Percentiles rank a stretch among this genome's conserved stretches.
phyloP scores from a whole-genome alignment of 2,888 invertebrate species.

The Lasius fuliginosus region DNA sequence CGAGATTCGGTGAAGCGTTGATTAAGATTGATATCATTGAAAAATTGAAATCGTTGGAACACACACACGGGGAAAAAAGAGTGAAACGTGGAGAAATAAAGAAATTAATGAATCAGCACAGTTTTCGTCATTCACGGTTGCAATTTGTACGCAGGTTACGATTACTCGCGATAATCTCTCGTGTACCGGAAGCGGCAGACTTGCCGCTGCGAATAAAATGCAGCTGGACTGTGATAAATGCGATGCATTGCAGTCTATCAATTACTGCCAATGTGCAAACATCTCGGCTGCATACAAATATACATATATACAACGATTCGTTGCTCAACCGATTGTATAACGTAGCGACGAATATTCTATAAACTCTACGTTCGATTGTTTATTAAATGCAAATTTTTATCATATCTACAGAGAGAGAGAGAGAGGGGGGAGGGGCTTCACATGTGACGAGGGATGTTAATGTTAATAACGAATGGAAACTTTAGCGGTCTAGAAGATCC shows the following conservation, averaged over 20 bases:
- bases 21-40: conserved; percentile 27
- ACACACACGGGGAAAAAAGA: background rate
- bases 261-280: conserved; percentile 46
- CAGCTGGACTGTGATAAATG: conserved; percentile 16
- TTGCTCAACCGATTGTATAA: conserved; percentile 10
- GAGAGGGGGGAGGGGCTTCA: background rate
- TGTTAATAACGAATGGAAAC: background rate
- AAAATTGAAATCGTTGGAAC: background rate
- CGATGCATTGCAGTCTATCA: conserved; percentile 40
- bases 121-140: background rate
- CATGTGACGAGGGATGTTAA: background rate
- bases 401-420: background rate
- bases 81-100: background rate
- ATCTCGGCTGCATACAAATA: conserved; percentile 47
- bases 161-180: conserved; percentile 25
- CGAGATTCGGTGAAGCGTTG: background rate
- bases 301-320: conserved; percentile 38
- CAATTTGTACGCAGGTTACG: conserved; percentile 14
- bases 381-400: background rate
- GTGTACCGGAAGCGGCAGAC: background rate
- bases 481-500: background rate
- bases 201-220: conserved; percentile 30
- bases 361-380: background rate
- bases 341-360: conserved; percentile 2
- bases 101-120: background rate